Evolutionary conservation across 1,140 invertebrate genomes (phyloP).

Genomic region (Oreohelix idahoensis): DNA sequence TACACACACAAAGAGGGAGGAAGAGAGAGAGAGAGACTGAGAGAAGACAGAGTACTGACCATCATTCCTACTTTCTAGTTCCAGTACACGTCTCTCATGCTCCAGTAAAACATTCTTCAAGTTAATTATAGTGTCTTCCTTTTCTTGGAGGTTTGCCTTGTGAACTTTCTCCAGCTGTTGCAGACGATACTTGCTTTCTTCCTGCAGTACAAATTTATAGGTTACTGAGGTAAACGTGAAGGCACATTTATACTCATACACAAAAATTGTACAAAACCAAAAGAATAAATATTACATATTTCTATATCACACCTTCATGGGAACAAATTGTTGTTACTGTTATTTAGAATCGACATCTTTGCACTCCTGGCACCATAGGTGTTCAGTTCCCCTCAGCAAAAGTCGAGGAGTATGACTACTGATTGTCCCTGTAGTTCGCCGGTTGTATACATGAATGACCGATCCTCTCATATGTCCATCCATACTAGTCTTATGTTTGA

Average conservation of each 20-base stretch:
- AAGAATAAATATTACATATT: background rate
- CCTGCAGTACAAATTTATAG: background rate
- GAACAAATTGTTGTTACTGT: background rate
- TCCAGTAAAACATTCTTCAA: background rate
- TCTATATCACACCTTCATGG: background rate
- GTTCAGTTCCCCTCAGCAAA: too few species aligned
- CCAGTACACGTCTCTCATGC: background rate
- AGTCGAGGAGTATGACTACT: too few species aligned
- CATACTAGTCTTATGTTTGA: too few species aligned
- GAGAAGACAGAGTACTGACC: background rate
- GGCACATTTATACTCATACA: too few species aligned
- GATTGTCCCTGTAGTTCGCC: too few species aligned
- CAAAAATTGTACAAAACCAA: background rate
- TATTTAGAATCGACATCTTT: background rate
- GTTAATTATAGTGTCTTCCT: conserved; percentile 1
- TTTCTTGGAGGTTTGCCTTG: background rate
- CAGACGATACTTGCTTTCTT: background rate
- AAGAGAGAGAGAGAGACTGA: background rate
- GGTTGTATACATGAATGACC: too few species aligned
- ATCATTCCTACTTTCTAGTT: background rate
- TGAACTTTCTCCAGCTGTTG: conserved; percentile 12
- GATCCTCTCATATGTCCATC: too few species aligned
- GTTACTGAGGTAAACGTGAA: too few species aligned
- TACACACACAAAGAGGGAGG: too few species aligned
- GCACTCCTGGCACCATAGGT: too few species aligned